Evolutionary conservation across 2,113 vertebrate species (phyloP).

Genomic region (Archilochus colubris): DNA sequence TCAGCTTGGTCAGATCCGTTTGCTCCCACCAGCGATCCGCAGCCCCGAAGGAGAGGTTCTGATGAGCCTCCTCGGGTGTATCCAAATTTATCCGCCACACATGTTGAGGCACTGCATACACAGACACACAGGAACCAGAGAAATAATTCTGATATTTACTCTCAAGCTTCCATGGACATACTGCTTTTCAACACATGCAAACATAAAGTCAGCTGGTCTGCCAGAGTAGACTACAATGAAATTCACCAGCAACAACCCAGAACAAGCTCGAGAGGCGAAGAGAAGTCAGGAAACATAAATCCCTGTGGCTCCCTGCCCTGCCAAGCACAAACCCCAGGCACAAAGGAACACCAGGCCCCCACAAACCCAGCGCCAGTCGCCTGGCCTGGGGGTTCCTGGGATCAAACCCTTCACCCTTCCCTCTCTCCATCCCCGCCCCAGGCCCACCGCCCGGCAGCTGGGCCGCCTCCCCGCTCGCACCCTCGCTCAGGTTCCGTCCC

Average conservation of each 20-base stretch:
- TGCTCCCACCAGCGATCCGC: constrained; percentile 97
- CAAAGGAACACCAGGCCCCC: too few relatives aligned
- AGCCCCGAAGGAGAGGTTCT: constrained; percentile 82
- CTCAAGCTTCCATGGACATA: accelerated
- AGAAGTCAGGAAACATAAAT: accelerated
- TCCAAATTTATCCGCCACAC: constrained; percentile 94
- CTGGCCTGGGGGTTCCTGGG: too few relatives aligned
- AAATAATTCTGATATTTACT: accelerated
- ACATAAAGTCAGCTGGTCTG: accelerated
- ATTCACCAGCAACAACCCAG: neutral
- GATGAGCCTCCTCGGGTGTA: constrained; percentile 84
- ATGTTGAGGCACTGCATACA: constrained; percentile 83
- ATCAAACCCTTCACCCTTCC: too few relatives aligned
- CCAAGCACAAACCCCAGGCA: neutral
- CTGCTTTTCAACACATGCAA: accelerated
- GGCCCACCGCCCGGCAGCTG: too few relatives aligned
- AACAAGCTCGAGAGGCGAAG: accelerated
- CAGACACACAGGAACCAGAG: accelerated
- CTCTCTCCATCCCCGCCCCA: too few relatives aligned
- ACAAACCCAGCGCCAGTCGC: too few relatives aligned
- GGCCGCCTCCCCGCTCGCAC: constrained; percentile 62
- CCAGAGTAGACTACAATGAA: neutral
- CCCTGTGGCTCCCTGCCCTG: accelerated
- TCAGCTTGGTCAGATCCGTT: constrained; percentile 90
- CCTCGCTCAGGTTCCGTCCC: constrained; percentile 82